Percentiles rank a stretch among this genome's conserved stretches.
These are phyloP conservation scores for Antheraea yamamai DNA, from an alignment of 2,888 invertebrate genomes.

Conservation along the genomic window DNA sequence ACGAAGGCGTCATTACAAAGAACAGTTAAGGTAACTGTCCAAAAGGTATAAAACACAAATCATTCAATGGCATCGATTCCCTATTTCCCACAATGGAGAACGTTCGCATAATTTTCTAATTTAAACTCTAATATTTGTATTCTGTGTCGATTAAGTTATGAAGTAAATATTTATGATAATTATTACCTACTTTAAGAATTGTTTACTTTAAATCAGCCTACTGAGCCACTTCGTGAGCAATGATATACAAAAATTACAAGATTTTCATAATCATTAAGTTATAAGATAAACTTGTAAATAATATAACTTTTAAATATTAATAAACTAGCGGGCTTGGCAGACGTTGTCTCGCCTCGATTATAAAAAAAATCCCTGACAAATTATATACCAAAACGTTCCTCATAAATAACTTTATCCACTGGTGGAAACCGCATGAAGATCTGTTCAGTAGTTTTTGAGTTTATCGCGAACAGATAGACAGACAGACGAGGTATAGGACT, in stretches of 20 bases:
- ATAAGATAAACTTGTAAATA: too few species aligned
- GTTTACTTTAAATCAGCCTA: background rate
- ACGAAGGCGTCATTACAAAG: constrained; percentile 25
- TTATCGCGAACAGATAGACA: too few species aligned
- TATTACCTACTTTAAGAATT: background rate
- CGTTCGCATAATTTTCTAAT: constrained; percentile 39
- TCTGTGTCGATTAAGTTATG: constrained; percentile 19
- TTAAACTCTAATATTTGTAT: constrained; percentile 39
- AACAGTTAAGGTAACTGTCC: constrained; percentile 32
- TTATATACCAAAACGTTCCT: too few species aligned
- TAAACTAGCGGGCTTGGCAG: too few species aligned
- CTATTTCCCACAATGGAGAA: constrained; percentile 27
- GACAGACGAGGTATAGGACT: too few species aligned
- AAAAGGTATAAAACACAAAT: constrained; percentile 28
- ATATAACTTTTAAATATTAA: too few species aligned
- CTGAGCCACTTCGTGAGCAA: background rate
- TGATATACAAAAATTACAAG: background rate
- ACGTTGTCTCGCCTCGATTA: too few species aligned
- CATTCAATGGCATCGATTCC: constrained; percentile 20
- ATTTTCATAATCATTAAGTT: too few species aligned
- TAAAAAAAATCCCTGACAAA: too few species aligned
- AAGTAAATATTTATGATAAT: background rate
- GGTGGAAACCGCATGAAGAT: too few species aligned
- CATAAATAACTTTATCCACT: too few species aligned
- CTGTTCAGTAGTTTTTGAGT: too few species aligned